Base-by-base conservation (phyloP, 2,797 vertebrate genomes). In the Phoebastria nigripes region DNA sequence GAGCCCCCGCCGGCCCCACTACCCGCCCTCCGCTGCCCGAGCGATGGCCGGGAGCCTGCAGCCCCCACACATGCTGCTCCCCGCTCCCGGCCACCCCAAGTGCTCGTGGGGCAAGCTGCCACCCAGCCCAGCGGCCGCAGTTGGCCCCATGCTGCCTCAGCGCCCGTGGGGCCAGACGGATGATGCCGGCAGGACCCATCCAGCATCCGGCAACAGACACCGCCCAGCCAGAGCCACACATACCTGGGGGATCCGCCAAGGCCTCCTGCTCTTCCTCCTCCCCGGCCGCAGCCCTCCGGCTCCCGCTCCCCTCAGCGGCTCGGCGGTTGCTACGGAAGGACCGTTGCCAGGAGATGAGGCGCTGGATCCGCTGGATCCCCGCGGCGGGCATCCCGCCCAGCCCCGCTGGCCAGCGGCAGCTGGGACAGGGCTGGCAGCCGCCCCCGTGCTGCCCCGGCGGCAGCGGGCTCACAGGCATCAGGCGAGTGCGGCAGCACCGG, bases 261-360 rank as follows among this genome's bases (percentile, higher is more conserved):
- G 76, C 62, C 71, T 90, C 91, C 89, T 15, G 63, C 66, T 90
- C 71, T 63, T 85, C 76, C 67, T 90, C 61, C 89, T 87, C n/a
- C 39, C 83, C 26, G 54, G 70, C 74, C 18, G 73, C 86, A 93
- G 51, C 79, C 71, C 81, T 73, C 79, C 58, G 29, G 8, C 44
- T 33, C 69, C 55, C 31, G 39, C 83, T 73, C 82, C 85, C 63
- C 77, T 76, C 33, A 1, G 58, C 28, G 1, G 59, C 72, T 76
- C 72, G 22, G 83, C 59, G 46, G 94, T 96, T 95, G 96, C 94
- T 96, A 96, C 56, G 74, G 93, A 72, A 94, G 84, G 81, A 54
- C 58, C 1, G 92, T 95, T 95, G 95, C 93, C 96, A 95, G 95
- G 93, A 91, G 92, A 96, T 95, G 87, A 85, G 79, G 91, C 15